These are phyloP conservation scores for Ctenicera cuprea DNA, from an alignment of 2,888 invertebrate genomes.

Conservation along the genomic window DNA sequence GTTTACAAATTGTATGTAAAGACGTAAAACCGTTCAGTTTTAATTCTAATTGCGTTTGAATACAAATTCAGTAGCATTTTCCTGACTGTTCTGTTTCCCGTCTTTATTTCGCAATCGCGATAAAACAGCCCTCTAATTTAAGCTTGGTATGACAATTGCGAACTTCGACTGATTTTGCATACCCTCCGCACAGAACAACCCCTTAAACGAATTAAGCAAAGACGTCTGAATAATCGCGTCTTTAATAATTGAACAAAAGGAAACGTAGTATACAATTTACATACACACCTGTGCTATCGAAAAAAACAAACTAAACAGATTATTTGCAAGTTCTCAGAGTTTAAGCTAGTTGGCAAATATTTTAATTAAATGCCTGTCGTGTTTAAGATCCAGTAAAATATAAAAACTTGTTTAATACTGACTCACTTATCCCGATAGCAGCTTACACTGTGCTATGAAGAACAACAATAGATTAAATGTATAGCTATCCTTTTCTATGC, in stretches of 20 bases:
- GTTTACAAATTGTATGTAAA: constrained; percentile 57
- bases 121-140: constrained; percentile 53
- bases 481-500: constrained; percentile 39
- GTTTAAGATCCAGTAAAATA: too few relatives aligned
- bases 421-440: too few relatives aligned
- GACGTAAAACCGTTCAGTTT: constrained; percentile 59
- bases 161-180: constrained; percentile 54
- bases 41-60: constrained; percentile 61
- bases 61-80: constrained; percentile 57
- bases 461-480: constrained; percentile 18
- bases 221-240: constrained; percentile 33
- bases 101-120: constrained; percentile 47
- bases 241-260: constrained; percentile 3
- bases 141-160: constrained; percentile 51
- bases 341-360: too few relatives aligned
- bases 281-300: neutral
- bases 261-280: neutral
- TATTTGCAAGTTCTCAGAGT: neutral
- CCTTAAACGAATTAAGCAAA: constrained; percentile 44
- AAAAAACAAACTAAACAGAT: neutral
- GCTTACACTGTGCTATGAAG: neutral
- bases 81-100: constrained; percentile 48
- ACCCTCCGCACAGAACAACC: constrained; percentile 44
- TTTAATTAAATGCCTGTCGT: too few relatives aligned
- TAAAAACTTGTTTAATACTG: neutral